phyloP scores from a whole-genome alignment of 2,113 vertebrate genomes.

The Rynchops niger region DNA sequence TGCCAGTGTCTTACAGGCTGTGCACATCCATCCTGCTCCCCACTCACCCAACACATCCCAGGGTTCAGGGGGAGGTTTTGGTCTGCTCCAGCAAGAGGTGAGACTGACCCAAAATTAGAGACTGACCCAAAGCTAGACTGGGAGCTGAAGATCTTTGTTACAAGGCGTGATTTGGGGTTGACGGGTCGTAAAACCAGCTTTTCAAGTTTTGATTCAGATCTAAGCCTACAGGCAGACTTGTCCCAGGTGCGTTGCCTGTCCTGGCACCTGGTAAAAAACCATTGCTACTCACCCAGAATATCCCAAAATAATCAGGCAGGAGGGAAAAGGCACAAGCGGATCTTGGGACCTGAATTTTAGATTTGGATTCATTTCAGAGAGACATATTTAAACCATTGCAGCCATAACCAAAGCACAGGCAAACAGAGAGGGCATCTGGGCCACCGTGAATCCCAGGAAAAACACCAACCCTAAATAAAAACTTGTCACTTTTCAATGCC shows the following conservation, averaged over 20 bases:
- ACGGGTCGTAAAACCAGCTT: neutral
- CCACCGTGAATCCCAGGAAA: neutral
- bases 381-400: neutral
- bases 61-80: accelerated
- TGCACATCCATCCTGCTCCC: neutral
- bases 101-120: neutral
- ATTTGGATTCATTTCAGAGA: neutral
- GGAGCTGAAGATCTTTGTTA: neutral
- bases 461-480: neutral
- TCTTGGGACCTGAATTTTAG: neutral
- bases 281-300: neutral
- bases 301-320: neutral
- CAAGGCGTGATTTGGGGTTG: neutral
- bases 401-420: neutral
- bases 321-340: neutral
- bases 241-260: neutral
- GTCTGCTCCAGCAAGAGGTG: neutral
- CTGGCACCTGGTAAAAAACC: neutral
- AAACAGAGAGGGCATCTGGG: neutral
- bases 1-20: neutral
- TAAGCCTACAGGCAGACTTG: neutral
- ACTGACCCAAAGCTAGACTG: neutral
- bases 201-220: constrained; percentile 1
- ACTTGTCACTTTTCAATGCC: neutral
- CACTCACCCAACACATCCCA: neutral